Base-by-base conservation (phyloP, 2,113 vertebrate genomes). In the Malurus cyaneus region DNA sequence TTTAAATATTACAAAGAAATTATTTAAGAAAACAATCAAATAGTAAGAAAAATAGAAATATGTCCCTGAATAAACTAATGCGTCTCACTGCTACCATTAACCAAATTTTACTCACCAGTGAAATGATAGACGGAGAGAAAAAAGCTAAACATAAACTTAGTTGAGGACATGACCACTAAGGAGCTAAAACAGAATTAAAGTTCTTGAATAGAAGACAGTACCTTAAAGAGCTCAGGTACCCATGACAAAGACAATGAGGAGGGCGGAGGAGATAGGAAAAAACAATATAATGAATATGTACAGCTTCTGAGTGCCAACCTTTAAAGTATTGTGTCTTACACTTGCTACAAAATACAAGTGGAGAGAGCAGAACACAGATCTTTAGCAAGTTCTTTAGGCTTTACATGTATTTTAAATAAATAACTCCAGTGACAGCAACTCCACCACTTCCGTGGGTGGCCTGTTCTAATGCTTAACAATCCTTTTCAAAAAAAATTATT, bases 111-210 rank as follows among this genome's bases (percentile, higher is more conserved):
- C 41, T 96, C 39, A 78, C 54, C 94, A 86, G 67, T 94, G 62
- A 97, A 97, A 92, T 94, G 81, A 94, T 78, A 97, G 66, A 52
- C 44, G 65, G 2, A 73, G 44, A 65, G 53, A 94, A 96, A 87
- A 94, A 60, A 94, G 25, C 46, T 86, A 81, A 96, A 54, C 4
- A 70, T 57, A 82, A 96, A 85, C 65, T 86, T 88, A 95, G 46
- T 42, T 34, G 44, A 84, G 85, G 80, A 93, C 92, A 67, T 85
- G 78, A 90, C 78, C 91, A 88, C 46, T 47, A 53, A 39, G 39
- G 86, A 96, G 96, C 97, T 95, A 95, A 93, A 97, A 96, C 12
- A 96, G 34, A 97, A 95, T 92, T 96, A 88, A 78, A 93, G 44
- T 87, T 96, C 72, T 93, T 90, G 52, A 71, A 86, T 65, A 85